Base-by-base conservation (phyloP, 2,797 vertebrate genomes). In the Scyliorhinus canicula region DNA sequence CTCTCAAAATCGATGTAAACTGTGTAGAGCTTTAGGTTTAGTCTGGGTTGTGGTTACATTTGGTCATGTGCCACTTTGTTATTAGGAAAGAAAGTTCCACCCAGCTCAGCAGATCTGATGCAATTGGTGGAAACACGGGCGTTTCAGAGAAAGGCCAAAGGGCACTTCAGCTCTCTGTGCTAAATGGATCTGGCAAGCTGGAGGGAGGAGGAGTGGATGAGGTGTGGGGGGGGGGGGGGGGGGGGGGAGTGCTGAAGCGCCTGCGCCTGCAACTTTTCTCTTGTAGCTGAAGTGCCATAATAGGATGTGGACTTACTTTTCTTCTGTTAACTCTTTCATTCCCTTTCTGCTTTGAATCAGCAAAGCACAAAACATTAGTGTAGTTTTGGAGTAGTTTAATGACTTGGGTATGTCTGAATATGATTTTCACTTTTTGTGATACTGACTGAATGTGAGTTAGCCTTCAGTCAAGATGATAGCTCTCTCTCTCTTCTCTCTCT, bases 81-180 rank as follows among this genome's bases (percentile, higher is more conserved):
- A 1, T 60, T 52, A 57, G 79, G 19, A 47, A 82, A 7, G 40
- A 82, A n/a, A 57, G 85, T 57, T 57, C 52, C 28, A n/a, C 55
- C 12, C 52, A 12, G 63, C 63, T 26, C n/a, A 69, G 91, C n/a
- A 67, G 44, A 35, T 47, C 65, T 88, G 60, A 67, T 93, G 60
- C 63, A 69, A 67, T 93, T 93, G 86, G 40, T 93, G 91, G 60
- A 93, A 47, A 55, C 4, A 60, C 31, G 44, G 60, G 63, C 11
- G 91, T 93, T 93, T 65, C 63, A 44, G 44, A 63, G 55, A 60
- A 60, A 90, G 86, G 63, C 26, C 91, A 93, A 67, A 93, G 91
- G 57, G 26, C 91, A 65, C 40, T 44, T 69, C 63, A 67, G 35
- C 63, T 44, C 3, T 35, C 91, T 14, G 9, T 47, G 16, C 26